phyloP scores from a whole-genome alignment of 1,140 invertebrate species.

The Drosophila sechellia region DNA sequence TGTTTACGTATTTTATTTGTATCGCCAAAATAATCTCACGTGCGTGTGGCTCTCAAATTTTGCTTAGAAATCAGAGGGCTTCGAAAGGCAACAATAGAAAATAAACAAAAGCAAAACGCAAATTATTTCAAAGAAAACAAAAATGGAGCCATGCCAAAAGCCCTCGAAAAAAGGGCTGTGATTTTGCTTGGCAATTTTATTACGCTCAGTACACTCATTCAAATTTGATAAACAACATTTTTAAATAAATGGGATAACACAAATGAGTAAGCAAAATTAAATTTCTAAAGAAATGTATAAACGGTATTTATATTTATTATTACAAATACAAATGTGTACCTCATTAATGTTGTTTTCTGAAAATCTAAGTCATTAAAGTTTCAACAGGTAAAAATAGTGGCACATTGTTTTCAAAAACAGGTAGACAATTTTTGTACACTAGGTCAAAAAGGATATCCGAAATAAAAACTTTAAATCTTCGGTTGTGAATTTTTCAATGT shows the following conservation, averaged over 20 bases:
- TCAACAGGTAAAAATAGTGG: not conserved
- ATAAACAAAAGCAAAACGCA: slow-evolving; percentile 46
- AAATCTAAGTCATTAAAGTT: no score
- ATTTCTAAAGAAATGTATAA: no score
- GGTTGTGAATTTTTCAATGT: not conserved
- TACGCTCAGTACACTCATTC: not conserved
- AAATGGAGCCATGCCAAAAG: slow-evolving; percentile 9
- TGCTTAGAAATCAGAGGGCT: slow-evolving; percentile 10
- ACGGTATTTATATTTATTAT: no score
- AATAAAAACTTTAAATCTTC: no score
- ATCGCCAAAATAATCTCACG: slow-evolving; percentile 45
- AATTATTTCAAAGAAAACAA: slow-evolving; percentile 43
- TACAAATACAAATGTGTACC: no score
- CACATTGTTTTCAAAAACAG: not conserved
- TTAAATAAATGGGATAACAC: no score
- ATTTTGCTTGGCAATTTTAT: slow-evolving; percentile 6
- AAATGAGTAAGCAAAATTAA: no score
- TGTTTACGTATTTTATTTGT: slow-evolving; percentile 16
- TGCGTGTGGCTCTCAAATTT: slow-evolving; percentile 43
- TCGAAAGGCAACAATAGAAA: slow-evolving; percentile 23
- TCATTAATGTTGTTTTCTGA: no score
- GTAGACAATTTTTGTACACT: not conserved
- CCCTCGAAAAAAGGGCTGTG: slow-evolving; percentile 18
- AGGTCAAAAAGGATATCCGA: no score
- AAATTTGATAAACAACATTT: not conserved